Evolutionary conservation across 2,888 invertebrate genomes (phyloP), one percentile per base, ranked within the genome.

Genomic region (Plebejus melissa): DNA sequence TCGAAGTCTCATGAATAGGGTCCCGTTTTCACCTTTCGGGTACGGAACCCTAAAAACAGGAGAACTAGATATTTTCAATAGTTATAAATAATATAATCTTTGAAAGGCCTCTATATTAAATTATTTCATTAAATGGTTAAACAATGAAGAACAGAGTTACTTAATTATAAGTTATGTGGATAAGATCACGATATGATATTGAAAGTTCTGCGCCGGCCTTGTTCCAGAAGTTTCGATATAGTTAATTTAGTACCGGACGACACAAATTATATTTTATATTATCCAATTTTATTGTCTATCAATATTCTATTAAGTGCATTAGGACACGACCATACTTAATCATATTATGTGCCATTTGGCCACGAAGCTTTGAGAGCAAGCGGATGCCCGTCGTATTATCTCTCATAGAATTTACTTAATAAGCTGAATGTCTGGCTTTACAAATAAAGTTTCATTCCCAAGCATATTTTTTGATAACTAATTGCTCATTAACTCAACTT

Each of bases 281-380:
- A 72, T 50, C 72, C 50, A 71, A 71, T 71, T 71, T 50, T 71
- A 71, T 46, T 71, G 71, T 71, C 71, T 54, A 72, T 72, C 72
- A 72, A 72, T 72, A 72, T 50, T 72, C 72, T 72, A 54, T 72
- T 72, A 72, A 50, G 54, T 54, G 54, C 72, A 72, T 50, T 50
- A 71, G 38, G 46, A 71, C 50, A 50, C 32, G 5, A 54, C 46
- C 54, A 50, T 50, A 13, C 54, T 50, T 72, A 72, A 72, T 72
- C 72, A 54, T 54, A 11, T 46, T 54, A 11, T 46, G 11, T 50
- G 72, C 13, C 6, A 54, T 50, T 72, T 54, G 54, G 7, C 54
- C 16, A 54, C 50, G 16, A 70, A 70, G 70, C 70, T 46, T 71
- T 70, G 22, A 41, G 22, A 50, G 32, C 50, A 2, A 72, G 71